Evolutionary conservation across 2,113 vertebrate species (phyloP).

Genomic region (Onychorhynchus coronatus): DNA sequence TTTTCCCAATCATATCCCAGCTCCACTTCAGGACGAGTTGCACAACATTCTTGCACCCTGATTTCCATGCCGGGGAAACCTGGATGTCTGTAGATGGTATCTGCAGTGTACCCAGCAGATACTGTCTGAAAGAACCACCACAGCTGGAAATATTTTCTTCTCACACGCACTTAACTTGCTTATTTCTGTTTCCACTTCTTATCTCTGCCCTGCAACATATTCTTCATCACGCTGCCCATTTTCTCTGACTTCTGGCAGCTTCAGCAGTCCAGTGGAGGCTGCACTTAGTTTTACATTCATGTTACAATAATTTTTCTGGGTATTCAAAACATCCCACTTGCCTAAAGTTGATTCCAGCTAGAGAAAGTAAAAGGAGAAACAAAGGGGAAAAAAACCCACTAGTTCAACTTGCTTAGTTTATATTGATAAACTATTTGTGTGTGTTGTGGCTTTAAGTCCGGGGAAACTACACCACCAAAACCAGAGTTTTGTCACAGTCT

Average conservation of each 20-base stretch:
- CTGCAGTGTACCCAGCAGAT: neutral
- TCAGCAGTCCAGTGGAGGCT: neutral
- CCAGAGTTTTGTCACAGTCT: neutral
- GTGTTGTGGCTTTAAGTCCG: neutral
- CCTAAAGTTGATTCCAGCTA: neutral
- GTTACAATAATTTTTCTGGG: neutral
- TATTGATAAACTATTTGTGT: neutral
- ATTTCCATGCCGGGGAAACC: neutral
- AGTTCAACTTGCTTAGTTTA: neutral
- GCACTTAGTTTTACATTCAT: neutral
- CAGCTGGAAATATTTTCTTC: neutral
- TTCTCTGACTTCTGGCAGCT: neutral
- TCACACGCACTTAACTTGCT: neutral
- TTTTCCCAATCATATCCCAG: neutral
- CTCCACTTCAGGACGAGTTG: neutral
- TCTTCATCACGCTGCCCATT: neutral
- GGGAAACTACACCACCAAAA: neutral
- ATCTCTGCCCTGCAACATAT: neutral
- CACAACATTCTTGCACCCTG: neutral
- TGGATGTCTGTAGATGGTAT: neutral
- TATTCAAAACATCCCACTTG: neutral
- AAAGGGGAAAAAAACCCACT: rapidly evolving
- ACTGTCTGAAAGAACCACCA: neutral
- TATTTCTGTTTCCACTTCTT: neutral
- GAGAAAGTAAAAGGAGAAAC: neutral